Evolutionary conservation across 2,113 vertebrate genomes (phyloP).

Genomic region (Phoenicopterus ruber): DNA sequence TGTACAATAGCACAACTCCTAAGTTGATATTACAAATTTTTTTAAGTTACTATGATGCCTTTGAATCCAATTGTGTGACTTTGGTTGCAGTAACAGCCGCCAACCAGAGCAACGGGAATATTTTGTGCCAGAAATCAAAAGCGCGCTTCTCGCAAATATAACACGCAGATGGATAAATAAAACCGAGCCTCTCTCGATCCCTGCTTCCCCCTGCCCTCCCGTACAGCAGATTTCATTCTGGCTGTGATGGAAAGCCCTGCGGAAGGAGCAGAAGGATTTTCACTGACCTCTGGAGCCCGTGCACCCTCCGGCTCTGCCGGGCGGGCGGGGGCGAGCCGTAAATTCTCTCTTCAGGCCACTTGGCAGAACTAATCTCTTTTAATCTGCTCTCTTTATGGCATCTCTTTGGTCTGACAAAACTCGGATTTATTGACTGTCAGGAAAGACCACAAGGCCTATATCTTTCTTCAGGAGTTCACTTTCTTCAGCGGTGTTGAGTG

Average conservation of each 20-base stretch:
- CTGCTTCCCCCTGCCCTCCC: background rate
- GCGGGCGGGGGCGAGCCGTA: background rate
- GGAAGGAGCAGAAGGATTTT: background rate
- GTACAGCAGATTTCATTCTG: background rate
- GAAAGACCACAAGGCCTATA: background rate
- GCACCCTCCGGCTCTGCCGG: background rate
- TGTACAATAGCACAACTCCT: background rate
- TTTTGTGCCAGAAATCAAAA: background rate
- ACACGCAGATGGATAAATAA: rapidly evolving
- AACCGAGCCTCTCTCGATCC: too few species aligned
- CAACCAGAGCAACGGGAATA: rapidly evolving
- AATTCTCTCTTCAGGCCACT: conserved; percentile 6
- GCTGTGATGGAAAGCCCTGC: background rate
- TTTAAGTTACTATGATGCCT: background rate
- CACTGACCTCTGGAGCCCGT: background rate
- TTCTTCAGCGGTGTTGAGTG: rapidly evolving
- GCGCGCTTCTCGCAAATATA: rapidly evolving
- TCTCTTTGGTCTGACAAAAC: conserved; percentile 7
- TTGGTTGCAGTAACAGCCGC: background rate
- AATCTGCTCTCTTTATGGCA: conserved; percentile 40
- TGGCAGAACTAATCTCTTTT: conserved; percentile 53
- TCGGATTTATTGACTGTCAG: conserved; percentile 36
- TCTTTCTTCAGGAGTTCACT: background rate
- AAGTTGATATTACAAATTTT: background rate
- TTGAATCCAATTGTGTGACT: background rate